These are phyloP conservation scores for Erebia aethiops DNA, from an alignment of 2,888 invertebrate genomes.

Conservation along the genomic window DNA sequence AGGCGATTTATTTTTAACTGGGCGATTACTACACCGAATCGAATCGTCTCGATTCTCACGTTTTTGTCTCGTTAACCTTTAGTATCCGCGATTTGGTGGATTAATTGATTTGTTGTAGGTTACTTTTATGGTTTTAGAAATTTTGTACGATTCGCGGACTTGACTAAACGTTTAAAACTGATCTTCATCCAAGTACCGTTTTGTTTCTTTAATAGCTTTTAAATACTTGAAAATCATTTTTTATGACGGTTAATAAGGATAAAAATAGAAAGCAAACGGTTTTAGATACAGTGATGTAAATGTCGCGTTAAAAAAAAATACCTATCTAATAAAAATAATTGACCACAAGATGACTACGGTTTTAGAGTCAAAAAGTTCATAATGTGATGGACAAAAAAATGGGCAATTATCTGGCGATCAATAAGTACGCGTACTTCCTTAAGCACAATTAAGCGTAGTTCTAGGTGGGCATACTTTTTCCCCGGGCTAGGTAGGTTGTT, in stretches of 20 bases:
- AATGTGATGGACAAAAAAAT: too few relatives aligned
- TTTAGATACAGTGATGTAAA: too few relatives aligned
- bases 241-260: neutral
- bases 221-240: neutral
- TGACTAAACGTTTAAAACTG: slow-evolving; percentile 7
- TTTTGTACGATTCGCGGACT: slow-evolving; percentile 34
- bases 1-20: slow-evolving; percentile 74
- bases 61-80: slow-evolving; percentile 74
- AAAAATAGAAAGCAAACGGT: too few relatives aligned
- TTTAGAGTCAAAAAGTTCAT: too few relatives aligned
- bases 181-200: neutral
- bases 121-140: slow-evolving; percentile 58
- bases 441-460: too few relatives aligned
- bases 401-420: too few relatives aligned
- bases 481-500: neutral
- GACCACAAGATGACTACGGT: too few relatives aligned
- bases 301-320: too few relatives aligned
- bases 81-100: slow-evolving; percentile 51
- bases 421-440: too few relatives aligned
- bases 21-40: slow-evolving; percentile 62
- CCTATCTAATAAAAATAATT: too few relatives aligned
- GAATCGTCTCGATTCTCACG: slow-evolving; percentile 75
- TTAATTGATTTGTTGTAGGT: slow-evolving; percentile 69
- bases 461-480: neutral
- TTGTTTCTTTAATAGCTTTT: neutral